phyloP scores from a whole-genome alignment of 2,113 vertebrate species.

The Calidris pygmaea region DNA sequence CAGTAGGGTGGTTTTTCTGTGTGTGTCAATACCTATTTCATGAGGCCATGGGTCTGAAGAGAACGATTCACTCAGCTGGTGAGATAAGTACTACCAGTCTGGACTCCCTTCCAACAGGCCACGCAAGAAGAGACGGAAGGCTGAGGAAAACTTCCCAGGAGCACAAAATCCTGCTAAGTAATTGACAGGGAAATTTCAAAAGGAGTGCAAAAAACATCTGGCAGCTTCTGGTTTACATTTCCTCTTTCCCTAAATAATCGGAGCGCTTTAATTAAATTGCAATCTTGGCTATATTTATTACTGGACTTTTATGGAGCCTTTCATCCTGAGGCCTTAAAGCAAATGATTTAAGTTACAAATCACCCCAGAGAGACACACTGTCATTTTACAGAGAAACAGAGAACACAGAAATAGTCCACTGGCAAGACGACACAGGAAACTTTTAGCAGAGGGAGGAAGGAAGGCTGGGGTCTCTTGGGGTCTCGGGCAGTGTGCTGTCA shows the following conservation, averaged over 20 bases:
- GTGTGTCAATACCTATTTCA: neutral
- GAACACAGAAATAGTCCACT: neutral
- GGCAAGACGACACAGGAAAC: neutral
- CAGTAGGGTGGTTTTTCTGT: neutral
- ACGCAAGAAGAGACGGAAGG: neutral
- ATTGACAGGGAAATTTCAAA: neutral
- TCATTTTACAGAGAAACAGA: neutral
- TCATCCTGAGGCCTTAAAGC: neutral
- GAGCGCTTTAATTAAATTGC: neutral
- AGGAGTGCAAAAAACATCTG: neutral
- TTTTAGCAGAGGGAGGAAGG: neutral
- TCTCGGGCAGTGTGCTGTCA: neutral
- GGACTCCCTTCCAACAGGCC: neutral
- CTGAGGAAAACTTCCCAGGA: neutral
- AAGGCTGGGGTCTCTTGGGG: neutral
- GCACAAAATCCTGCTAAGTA: neutral
- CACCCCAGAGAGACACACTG: neutral
- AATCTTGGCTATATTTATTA: neutral
- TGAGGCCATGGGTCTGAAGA: neutral
- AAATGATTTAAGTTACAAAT: neutral
- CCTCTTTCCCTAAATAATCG: neutral
- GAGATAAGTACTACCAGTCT: neutral
- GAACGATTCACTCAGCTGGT: neutral
- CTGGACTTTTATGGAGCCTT: neutral
- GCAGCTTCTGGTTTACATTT: neutral